These are phyloP conservation scores for Lasioglossum calceatum DNA, from an alignment of 2,888 invertebrate species.

Conservation along the genomic window DNA sequence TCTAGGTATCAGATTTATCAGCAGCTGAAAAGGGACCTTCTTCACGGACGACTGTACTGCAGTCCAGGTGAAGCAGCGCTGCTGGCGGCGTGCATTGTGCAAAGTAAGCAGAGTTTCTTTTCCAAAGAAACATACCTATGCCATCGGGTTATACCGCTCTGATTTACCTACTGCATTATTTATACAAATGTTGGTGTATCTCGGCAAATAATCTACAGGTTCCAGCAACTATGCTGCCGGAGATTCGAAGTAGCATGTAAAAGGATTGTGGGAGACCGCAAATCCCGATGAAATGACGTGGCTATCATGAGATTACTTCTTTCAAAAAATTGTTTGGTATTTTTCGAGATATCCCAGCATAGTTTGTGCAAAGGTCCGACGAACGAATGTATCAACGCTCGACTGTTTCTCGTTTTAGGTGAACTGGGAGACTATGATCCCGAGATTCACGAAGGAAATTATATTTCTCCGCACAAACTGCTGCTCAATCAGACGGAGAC, in stretches of 20 bases:
- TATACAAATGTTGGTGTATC: not conserved
- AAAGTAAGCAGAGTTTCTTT: constrained; percentile 88
- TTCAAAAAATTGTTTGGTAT: no score
- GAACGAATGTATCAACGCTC: not conserved
- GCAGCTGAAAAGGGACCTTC: constrained; percentile 96
- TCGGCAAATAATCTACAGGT: not conserved
- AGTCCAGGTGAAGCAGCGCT: constrained; percentile 95
- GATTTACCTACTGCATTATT: not conserved
- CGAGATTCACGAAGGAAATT: constrained; percentile 94
- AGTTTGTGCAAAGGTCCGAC: not conserved
- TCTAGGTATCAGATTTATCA: constrained; percentile 97
- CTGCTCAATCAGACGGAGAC: constrained; percentile 96
- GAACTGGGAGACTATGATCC: constrained; percentile 98
- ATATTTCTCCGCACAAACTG: constrained; percentile 96
- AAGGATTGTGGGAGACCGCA: not conserved
- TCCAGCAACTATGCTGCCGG: not conserved
- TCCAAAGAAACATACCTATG: not conserved
- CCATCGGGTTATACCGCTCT: not conserved
- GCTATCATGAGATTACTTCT: no score
- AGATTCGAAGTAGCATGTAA: not conserved
- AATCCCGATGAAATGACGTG: not conserved
- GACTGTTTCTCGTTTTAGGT: constrained; percentile 86
- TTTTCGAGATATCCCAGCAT: not conserved
- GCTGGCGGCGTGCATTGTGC: constrained; percentile 95
- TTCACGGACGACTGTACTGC: constrained; percentile 97